Base-by-base conservation (phyloP, 2,888 invertebrate species). In the Drosophila birchii region DNA sequence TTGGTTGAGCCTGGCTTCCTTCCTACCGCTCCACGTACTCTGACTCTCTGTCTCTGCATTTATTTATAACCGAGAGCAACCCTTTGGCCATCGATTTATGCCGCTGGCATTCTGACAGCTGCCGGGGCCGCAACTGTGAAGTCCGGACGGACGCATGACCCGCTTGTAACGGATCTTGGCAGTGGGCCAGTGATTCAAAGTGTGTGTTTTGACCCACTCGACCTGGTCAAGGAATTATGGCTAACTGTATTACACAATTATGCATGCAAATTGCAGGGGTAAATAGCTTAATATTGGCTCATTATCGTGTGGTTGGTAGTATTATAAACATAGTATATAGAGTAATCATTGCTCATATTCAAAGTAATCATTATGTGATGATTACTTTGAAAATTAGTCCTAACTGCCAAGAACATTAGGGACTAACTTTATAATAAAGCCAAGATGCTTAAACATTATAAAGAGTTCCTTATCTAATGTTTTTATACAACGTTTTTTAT, bases 1-100 rank as follows among this genome's bases (percentile, higher is more conserved):
- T 23, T 49, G 38, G 5, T 18, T 32, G 49, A n/a, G 45, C 9
- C 26, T 45, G 23, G 45, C 45, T 45, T 45, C 26, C 43, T 43
- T 43, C 45, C 23, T 23, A 23, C 44, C 23, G 23, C 44, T 44
- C 45, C 45, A 26, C 5, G 9, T 6, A 43, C 41, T 36, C 81
- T 70, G 41, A 60, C 36, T 32, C 41, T 38, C 36, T 61, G 67
- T 36, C 38, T 45, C 23, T 63, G 54, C 49, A 62, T 72, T 71
- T 86, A 69, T 79, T 78, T 81, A 69, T 68, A 75, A 73, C 78
- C 54, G 51, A 63, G 73, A 38, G 51, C 71, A 75, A 54, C 57
- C 68, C 69, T 26, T 26, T 60, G 55, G 72, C 58, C 75, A 71
- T 75, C 73, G 66, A 80, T 78, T 76, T 68, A 53, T 59, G 70